Evolutionary conservation across 2,888 invertebrate genomes (phyloP), one percentile per base, ranked within the genome.

Genomic region (Ennomos quercinarius): DNA sequence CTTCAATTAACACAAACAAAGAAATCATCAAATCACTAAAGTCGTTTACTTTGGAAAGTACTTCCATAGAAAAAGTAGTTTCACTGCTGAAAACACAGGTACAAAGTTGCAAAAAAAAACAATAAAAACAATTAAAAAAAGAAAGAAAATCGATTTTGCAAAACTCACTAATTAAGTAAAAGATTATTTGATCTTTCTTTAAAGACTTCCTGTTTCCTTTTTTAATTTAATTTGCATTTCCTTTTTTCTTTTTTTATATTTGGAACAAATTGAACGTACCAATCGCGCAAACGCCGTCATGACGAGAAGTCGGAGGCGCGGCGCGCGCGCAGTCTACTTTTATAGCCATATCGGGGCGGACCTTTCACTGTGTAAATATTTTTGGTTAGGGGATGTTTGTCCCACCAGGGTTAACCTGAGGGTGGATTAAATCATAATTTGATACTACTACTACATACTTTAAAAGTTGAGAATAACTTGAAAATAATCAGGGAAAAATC

Each of bases 231-330:
- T 11, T 6, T 13, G 13, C 8, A 46, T 53, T 57, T 54, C 36
- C 48, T 51, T 58, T 49, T 55, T 46, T 44, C 39, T 57, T 62
- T 57, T 62, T 70, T 74, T 65, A 71, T 69, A 73, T 72, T 71
- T 69, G 74, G 68, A 79, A 68, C 66, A 55, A 64, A 57, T 73
- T 70, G 55, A 80, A 91, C 90, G 80, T 91, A 91, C 90, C 90
- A 91, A 87, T 84, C 84, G 79, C 76, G 80, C 79, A 79, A 85
- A 78, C 80, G 84, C 81, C 79, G 89, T 80, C 90, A 90, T 90
- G 81, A 84, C 70, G 85, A 80, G 77, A 76, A 88, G 81, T 91
- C 86, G 87, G 87, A 89, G 89, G 85, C 84, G 87, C 90, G 76
- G 80, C 80, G 88, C 86, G 61, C 49, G 83, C 78, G 89, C 81